phyloP scores from a whole-genome alignment of 1,140 invertebrate species.

The Vanessa tameamea region DNA sequence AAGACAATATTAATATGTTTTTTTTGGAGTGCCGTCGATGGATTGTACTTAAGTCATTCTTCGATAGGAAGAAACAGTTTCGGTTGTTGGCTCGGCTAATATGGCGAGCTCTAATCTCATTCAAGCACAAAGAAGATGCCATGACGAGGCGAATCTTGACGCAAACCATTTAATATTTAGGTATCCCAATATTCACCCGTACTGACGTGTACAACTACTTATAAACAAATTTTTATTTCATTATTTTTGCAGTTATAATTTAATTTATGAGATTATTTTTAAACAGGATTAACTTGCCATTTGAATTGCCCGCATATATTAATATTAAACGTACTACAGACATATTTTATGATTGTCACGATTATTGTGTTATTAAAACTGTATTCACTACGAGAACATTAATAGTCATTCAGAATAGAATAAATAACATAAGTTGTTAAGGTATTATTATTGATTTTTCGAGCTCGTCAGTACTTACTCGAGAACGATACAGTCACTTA shows the following conservation, averaged over 20 bases:
- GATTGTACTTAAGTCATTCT: constrained; percentile 44
- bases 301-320: constrained; percentile 20
- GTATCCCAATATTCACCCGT: constrained; percentile 68
- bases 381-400: constrained; percentile 29
- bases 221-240: constrained; percentile 23
- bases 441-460: constrained; percentile 22
- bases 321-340: constrained; percentile 17
- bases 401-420: constrained; percentile 10
- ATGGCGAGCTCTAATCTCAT: constrained; percentile 72
- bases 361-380: constrained; percentile 29
- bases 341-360: constrained; percentile 33
- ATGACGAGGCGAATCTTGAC: constrained; percentile 73
- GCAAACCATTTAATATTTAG: constrained; percentile 78
- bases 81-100: constrained; percentile 62
- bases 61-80: constrained; percentile 52
- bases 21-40: constrained; percentile 38
- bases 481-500: constrained; percentile 61
- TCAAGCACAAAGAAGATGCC: constrained; percentile 72
- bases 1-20: constrained; percentile 7
- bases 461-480: constrained; percentile 47
- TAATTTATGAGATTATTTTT: constrained; percentile 28
- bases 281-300: constrained; percentile 21
- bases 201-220: constrained; percentile 48
- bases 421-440: constrained; percentile 13
- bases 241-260: constrained; percentile 16